Base-by-base conservation (phyloP, 2,797 vertebrate species). In the Poeciliopsis gracilis region DNA sequence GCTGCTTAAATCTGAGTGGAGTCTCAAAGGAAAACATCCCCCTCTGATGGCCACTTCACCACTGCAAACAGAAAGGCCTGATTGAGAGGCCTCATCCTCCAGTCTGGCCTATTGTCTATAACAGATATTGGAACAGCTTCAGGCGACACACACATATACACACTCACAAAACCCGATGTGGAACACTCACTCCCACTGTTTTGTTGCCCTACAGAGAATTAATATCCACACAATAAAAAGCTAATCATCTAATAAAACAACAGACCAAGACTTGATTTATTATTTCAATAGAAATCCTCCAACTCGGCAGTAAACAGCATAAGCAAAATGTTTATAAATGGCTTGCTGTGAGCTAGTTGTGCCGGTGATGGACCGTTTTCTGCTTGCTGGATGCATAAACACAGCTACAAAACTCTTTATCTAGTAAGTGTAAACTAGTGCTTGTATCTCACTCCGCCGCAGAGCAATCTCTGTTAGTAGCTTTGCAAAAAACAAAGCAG, bases 231-330 rank as follows among this genome's bases (percentile, higher is more conserved):
- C 84, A 84, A 84, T 89, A 89, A 87, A 88, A 84, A 81, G 63
- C 73, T 84, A 85, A 90, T 89, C 73, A 90, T 88, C 84, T 85
- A 83, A 91, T 90, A 90, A 90, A 90, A 86, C 77, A 79, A 76
- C 79, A 63, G 77, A 75, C 7, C 80, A 80, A 81, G 70, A 23
- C 28, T 53, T 85, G 83, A 90, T 89, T 86, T 87, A 90, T 78
- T 73, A 55, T 72, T 75, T 85, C 84, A 85, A 90, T 90, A 91
- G 88, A 69, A 88, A 69, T 55, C 45, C 67, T 72, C 51, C 70
- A 77, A 70, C 81, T 75, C 59, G 30, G 59, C 61, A 43, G 55
- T 87, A 86, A 85, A 86, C 77, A 90, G 81, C 36, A 15, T 77
- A 80, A 89, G 80, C 72, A 63, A 47, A 87, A 41, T 79, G 80